Conservation (phyloP, 2,113 vertebrate species). For the Aegithalos caudatus region DNA sequence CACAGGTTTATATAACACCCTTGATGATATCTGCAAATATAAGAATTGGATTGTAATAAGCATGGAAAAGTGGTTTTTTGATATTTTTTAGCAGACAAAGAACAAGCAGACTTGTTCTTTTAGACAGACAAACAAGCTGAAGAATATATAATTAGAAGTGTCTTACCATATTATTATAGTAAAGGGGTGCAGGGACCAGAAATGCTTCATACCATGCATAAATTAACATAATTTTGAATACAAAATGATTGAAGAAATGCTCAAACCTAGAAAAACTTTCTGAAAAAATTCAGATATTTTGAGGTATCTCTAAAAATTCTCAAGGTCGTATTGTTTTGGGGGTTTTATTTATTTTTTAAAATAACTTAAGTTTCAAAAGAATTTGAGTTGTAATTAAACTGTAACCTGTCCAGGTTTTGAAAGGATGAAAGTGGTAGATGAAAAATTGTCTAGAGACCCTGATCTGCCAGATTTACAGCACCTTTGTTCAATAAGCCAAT, state of each 20-base stretch:
- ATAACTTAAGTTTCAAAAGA: not conserved
- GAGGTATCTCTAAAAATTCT: not conserved
- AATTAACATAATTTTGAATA: not conserved
- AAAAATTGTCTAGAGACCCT: not conserved
- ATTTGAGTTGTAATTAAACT: not conserved
- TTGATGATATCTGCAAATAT: not conserved
- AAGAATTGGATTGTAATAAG: not conserved
- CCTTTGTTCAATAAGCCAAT: not conserved
- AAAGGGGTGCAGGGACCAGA: not conserved
- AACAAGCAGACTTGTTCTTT: too few species aligned
- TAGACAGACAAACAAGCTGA: not conserved
- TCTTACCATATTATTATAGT: not conserved
- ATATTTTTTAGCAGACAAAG: too few species aligned
- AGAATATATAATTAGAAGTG: not conserved
- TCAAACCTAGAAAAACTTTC: not conserved
- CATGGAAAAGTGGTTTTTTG: not conserved
- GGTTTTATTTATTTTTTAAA: not conserved
- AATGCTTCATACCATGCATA: not conserved
- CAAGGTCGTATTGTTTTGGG: rapidly evolving
- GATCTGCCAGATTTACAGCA: not conserved
- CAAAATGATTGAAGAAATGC: not conserved
- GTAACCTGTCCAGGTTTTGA: not conserved
- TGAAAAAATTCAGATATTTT: not conserved
- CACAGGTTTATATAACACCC: rapidly evolving
- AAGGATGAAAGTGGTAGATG: not conserved